Conservation (phyloP, 1,140 invertebrate genomes). For the Cyphomyrmex costatus region DNA sequence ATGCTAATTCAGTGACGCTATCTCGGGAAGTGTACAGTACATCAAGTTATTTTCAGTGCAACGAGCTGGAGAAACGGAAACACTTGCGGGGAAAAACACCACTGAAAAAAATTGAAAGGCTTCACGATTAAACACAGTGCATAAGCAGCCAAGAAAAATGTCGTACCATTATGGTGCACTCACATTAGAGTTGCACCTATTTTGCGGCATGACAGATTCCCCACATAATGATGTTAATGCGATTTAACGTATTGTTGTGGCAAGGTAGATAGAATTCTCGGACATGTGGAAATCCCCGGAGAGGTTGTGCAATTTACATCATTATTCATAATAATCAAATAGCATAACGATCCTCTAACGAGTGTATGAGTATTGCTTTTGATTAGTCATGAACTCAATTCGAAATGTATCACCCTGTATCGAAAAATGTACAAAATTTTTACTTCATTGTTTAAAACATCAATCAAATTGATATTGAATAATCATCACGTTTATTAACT, state of each 20-base stretch:
- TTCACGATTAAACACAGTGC: slow-evolving; percentile 42
- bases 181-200: slow-evolving; percentile 37
- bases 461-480: slow-evolving; percentile 12
- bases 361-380: not conserved
- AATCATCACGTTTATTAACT: not conserved
- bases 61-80: slow-evolving; percentile 14
- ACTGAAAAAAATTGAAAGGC: slow-evolving; percentile 46
- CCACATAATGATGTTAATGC: not conserved
- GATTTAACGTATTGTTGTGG: slow-evolving; percentile 1
- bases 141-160: slow-evolving; percentile 37
- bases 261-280: slow-evolving; percentile 1
- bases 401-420: not conserved
- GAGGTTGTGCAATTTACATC: not conserved
- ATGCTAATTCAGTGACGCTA: slow-evolving; percentile 8
- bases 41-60: slow-evolving; percentile 32
- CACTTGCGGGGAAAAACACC: slow-evolving; percentile 38
- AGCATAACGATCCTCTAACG: not conserved
- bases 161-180: slow-evolving; percentile 47
- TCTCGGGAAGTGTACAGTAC: not conserved
- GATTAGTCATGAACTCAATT: not conserved
- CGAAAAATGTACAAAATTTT: not conserved
- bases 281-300: not conserved
- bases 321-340: slow-evolving; percentile 24
- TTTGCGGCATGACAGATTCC: slow-evolving; percentile 7
- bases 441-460: not conserved